Conservation (phyloP, 2,797 vertebrate species). For the Mus minutoides region DNA sequence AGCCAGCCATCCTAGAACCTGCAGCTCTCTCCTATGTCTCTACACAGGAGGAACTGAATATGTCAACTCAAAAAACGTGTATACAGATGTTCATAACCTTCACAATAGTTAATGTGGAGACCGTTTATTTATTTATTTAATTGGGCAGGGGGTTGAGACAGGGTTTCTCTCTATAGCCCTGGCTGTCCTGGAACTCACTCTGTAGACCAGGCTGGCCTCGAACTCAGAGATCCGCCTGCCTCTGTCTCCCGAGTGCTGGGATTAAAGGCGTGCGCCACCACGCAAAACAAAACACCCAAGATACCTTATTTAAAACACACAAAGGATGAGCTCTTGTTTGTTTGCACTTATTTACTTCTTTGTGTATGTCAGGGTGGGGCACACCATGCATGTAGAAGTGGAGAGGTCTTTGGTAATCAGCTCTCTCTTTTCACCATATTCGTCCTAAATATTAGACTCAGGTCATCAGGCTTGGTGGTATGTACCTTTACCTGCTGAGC, state of each 20-base stretch:
- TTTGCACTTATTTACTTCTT: not conserved
- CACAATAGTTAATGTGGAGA: not conserved
- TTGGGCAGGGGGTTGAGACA: too few relatives aligned
- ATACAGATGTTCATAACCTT: not conserved
- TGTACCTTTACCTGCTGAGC: not conserved
- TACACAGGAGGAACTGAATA: not conserved
- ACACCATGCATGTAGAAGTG: not conserved
- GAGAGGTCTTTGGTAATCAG: not conserved
- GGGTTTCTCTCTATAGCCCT: too few relatives aligned
- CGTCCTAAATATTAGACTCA: not conserved
- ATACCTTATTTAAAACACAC: not conserved
- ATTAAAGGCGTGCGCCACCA: too few relatives aligned
- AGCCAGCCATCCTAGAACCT: not conserved
- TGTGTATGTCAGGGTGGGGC: not conserved
- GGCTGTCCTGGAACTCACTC: too few relatives aligned
- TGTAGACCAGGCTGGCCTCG: too few relatives aligned
- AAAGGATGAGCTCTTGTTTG: not conserved
- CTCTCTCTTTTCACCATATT: not conserved
- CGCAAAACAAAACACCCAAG: not conserved
- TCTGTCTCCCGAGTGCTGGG: too few relatives aligned
- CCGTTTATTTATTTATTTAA: too few relatives aligned
- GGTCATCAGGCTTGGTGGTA: not conserved
- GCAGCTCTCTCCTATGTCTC: not conserved
- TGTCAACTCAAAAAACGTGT: not conserved
- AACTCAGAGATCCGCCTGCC: too few relatives aligned